Base-by-base conservation (phyloP, 2,113 vertebrate genomes). In the Engystomops pustulosus region DNA sequence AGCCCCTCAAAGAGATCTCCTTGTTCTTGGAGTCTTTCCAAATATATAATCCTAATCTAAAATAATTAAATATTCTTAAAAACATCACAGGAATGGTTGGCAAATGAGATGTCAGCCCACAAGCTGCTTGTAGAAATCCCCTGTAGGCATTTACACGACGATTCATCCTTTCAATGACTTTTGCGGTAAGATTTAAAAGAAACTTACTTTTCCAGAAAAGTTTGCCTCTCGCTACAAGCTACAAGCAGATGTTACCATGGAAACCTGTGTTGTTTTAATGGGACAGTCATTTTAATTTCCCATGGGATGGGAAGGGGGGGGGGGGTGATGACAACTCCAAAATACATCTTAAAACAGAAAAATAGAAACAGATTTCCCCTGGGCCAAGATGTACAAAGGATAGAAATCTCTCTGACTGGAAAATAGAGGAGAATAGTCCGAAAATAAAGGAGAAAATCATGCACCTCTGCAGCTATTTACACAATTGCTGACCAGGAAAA, bases 231-330 rank as follows among this genome's bases (percentile, higher is more conserved):
- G 14, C 32, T 32, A 30, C 27, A 23, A 15, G 55, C 68, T 38
- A 36, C 69, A 18, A 12, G 36, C 23, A 58, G 51, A 55, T 41
- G 81, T 75, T 27, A 72, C 69, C 41, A 25, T 9, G 53, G 71
- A 18, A 75, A 75, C 70, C 9, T 45, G 25, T 44, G 51, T 30
- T 32, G 23, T 58, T 62, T 65, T 18, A 62, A 34, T 34, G 36
- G 79, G 65, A 47, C n/a, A 53, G 81, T 27, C 53, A 74, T 75
- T 75, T 82, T 75, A 83, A 83, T 83, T 83, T 83, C 81, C 70
- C 70, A 6, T 1, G 41, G 36, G 80, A 83, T 49, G 70, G 4
- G 41, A 32, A 7, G 4, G 27, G 1, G 23, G 27, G 14, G 9
- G 10, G 25, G 14, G 60, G 23, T 25, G 68, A 65, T 47, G 58